Base-by-base conservation (phyloP, 2,888 invertebrate species). In the Drosophila anomalata region DNA sequence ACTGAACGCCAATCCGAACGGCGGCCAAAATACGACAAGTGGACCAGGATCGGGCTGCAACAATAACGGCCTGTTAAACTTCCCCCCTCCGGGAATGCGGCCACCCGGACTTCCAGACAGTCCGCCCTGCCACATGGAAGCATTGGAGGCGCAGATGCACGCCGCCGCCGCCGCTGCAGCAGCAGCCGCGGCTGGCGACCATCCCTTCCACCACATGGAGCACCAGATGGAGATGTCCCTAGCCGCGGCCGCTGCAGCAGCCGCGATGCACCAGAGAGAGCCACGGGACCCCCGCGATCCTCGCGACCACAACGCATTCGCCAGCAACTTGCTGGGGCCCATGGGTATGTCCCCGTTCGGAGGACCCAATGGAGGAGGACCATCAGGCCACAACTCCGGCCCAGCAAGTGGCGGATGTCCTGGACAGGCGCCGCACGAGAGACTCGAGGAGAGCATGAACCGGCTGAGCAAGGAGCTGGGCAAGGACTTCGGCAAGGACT, bases 211-310 rank as follows among this genome's bases (percentile, higher is more conserved):
- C 11, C 90, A 91, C 55, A 91, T 92, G 89, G 92, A 92, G 65
- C 92, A 92, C 47, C 92, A 92, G 69, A 91, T 92, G 90, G 92
- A 92, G 73, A 79, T 92, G 60, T 90, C 92, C 0, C 68, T 92
- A 51, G 91, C 92, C 0, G 92, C 91, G 0, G 91, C 92, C 1
- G 92, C 92, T 2, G 91, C 91, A 3, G 91, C 91, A 2, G 91
- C 91, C 0, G 91, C 91, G 0, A 90, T 90, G 33, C 89, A 88
- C 9, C 89, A 89, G 20, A 86, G 91, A 3, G 90, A 90, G 1
- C 82, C 89, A 0, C 79, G 90, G 0, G 90, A 90, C 67, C 79
- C 65, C 8, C 75, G 82, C 3, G 82, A 83, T 51, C 88, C 89
- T 69, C 87, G 90, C 20, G 88, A 90, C 57, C 91, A 91, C 68